These are phyloP conservation scores for Rhinopomastus cyanomelas DNA, from an alignment of 2,113 vertebrate species.

Conservation along the genomic window DNA sequence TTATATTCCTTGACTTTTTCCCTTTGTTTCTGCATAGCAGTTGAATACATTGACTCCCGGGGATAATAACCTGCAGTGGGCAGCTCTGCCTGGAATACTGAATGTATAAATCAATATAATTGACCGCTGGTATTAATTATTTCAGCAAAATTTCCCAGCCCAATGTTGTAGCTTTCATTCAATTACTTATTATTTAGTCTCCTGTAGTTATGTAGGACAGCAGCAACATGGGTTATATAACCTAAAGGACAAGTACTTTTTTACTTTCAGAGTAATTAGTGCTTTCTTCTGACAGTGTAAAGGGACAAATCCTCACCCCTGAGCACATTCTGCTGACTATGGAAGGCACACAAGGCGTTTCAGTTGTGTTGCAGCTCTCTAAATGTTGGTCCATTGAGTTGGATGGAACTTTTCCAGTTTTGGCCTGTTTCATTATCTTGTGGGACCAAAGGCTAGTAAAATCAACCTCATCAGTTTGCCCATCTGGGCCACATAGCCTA, in stretches of 20 bases:
- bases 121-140: conserved; percentile 32
- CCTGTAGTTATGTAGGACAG: neutral
- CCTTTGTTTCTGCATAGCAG: neutral
- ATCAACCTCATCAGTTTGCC: neutral
- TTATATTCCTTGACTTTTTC: conserved; percentile 9
- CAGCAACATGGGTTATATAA: neutral
- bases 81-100: conserved; percentile 13
- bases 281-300: neutral
- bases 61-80: neutral
- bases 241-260: neutral
- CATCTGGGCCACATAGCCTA: neutral
- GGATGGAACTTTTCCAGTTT: neutral
- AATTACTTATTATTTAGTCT: neutral
- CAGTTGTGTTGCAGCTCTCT: neutral
- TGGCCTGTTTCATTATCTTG: neutral
- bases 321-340: neutral
- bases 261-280: neutral
- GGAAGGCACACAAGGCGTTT: neutral
- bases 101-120: conserved; percentile 24
- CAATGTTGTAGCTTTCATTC: neutral
- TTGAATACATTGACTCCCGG: conserved; percentile 17
- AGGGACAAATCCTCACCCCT: neutral
- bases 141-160: neutral
- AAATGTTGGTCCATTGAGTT: neutral
- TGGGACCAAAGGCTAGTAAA: neutral